These are phyloP conservation scores for Achroia grisella DNA, from an alignment of 1,140 invertebrate genomes.

Conservation along the genomic window DNA sequence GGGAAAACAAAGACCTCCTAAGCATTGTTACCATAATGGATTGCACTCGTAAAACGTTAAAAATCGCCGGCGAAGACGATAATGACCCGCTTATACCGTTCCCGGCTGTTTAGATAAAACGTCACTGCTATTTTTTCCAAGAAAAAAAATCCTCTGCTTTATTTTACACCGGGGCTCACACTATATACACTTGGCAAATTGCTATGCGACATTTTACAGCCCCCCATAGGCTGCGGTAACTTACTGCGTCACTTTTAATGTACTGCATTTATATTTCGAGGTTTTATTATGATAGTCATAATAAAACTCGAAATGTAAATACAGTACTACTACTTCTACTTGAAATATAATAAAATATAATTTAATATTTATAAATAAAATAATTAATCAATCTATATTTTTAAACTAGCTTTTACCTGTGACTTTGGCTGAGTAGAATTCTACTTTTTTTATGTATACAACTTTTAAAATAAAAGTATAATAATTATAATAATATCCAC, in stretches of 20 bases:
- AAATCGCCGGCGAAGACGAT: neutral
- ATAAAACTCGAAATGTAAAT: no score
- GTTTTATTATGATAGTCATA: neutral
- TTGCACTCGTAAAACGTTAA: neutral
- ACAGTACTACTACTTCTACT: no score
- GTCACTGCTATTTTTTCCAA: neutral
- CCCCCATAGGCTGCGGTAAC: constrained; percentile 3
- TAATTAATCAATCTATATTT: no score
- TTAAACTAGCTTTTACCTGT: no score
- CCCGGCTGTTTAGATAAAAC: neutral
- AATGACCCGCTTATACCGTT: constrained; percentile 1
- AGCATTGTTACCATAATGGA: neutral
- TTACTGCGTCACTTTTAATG: neutral
- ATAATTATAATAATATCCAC: no score
- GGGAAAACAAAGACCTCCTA: neutral
- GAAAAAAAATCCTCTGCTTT: neutral
- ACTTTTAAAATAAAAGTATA: no score
- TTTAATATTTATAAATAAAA: no score
- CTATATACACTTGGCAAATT: constrained; percentile 9
- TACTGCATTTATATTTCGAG: constrained; percentile 1
- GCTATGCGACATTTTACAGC: constrained; percentile 17
- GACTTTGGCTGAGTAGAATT: no score
- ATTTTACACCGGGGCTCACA: constrained; percentile 9
- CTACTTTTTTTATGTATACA: no score
- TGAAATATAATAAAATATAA: no score